Evolutionary conservation across 2,888 invertebrate species (phyloP).

Genomic region (Athrips mouffetella): DNA sequence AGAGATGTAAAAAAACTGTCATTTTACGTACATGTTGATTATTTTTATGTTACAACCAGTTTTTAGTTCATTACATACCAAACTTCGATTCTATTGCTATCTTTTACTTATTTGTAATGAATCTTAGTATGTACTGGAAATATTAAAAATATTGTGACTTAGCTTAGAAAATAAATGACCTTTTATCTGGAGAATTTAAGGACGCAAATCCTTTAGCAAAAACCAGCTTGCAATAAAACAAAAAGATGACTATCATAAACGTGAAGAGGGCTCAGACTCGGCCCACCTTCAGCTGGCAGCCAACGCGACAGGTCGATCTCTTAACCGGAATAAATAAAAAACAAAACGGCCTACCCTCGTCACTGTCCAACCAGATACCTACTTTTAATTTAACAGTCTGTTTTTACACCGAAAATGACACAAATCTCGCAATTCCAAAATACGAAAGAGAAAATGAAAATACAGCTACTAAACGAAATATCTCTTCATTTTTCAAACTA

Average conservation of each 20-base stretch:
- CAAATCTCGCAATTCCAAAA: conserved; percentile 28
- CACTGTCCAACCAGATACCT: conserved; percentile 48
- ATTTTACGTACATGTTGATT: too few relatives aligned
- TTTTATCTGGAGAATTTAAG: background rate
- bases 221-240: background rate
- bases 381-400: conserved; percentile 56
- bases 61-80: too few relatives aligned
- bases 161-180: background rate
- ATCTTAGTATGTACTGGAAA: background rate
- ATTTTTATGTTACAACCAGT: too few relatives aligned
- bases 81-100: too few relatives aligned
- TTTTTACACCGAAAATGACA: conserved; percentile 42
- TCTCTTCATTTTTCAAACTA: background rate
- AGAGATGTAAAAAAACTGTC: too few relatives aligned
- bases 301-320: conserved; percentile 10
- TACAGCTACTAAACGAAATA: background rate
- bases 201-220: background rate
- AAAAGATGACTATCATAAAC: conserved; percentile 6
- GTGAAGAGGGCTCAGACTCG: background rate
- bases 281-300: conserved; percentile 6
- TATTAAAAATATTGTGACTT: background rate
- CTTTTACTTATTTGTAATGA: background rate
- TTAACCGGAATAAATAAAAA: conserved; percentile 35
- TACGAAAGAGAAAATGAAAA: background rate
- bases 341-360: conserved; percentile 42